These are phyloP conservation scores for Eidolon dupreanum DNA, from an alignment of 2,797 vertebrate species.

Conservation along the genomic window DNA sequence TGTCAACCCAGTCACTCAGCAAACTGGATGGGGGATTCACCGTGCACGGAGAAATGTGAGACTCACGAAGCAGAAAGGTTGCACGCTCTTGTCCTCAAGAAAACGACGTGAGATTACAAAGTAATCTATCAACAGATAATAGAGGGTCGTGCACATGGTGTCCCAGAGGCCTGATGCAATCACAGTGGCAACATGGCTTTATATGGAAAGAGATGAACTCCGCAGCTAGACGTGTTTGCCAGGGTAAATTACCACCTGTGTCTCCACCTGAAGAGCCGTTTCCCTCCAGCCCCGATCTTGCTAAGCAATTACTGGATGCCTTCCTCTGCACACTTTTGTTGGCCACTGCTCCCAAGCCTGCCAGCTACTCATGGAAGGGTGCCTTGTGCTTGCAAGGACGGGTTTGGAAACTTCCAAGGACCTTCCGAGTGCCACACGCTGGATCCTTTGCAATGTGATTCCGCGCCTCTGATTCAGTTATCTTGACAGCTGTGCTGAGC, in stretches of 20 bases:
- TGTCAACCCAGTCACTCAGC: background rate
- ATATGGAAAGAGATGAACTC: background rate
- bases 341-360: background rate
- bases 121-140: conserved; percentile 12
- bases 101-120: background rate
- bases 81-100: conserved; percentile 10
- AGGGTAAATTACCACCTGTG: background rate
- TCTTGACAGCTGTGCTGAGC: conserved; percentile 58
- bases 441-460: conserved; percentile 66
- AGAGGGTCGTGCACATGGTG: background rate
- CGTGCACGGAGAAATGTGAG: conserved; percentile 2
- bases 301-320: background rate
- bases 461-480: conserved; percentile 51
- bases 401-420: background rate
- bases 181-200: background rate
- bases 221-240: rapidly evolving
- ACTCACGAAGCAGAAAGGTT: background rate
- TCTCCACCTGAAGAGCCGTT: background rate
- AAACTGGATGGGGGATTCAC: background rate
- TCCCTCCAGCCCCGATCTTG: background rate
- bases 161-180: conserved; percentile 13
- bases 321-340: background rate
- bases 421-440: background rate
- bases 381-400: background rate
- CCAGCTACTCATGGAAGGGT: background rate